Percentiles rank a stretch among this genome's conserved stretches.
Conservation (phyloP, 2,797 vertebrate species). For the Danio aesculapii region DNA sequence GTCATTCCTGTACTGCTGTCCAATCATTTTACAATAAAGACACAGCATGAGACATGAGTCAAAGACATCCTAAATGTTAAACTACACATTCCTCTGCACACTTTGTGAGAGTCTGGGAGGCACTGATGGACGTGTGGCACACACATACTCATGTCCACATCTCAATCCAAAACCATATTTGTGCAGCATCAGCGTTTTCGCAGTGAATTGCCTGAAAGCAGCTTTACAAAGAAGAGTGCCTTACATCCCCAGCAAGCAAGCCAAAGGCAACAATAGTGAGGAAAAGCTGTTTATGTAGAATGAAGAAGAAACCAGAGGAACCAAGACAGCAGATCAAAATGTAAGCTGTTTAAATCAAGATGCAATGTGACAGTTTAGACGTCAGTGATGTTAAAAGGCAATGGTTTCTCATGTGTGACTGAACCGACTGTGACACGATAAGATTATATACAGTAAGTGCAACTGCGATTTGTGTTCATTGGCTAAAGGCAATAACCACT, state of each 20-base stretch:
- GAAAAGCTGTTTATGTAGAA: neutral
- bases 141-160: neutral
- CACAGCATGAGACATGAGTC: neutral
- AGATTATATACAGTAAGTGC: neutral
- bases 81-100: neutral
- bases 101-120: neutral
- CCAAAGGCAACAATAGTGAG: neutral
- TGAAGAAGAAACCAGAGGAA: neutral
- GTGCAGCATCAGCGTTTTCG: neutral
- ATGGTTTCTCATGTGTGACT: neutral
- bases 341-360: slow-evolving; percentile 4
- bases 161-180: neutral
- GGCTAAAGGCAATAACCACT: neutral
- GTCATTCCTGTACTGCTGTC: neutral
- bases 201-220: neutral
- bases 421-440: neutral
- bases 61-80: neutral
- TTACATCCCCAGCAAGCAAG: neutral
- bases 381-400: neutral
- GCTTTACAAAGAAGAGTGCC: neutral
- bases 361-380: neutral
- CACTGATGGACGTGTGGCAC: neutral
- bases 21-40: neutral
- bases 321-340: slow-evolving; percentile 12
- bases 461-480: neutral